Conservation (phyloP, 2,888 invertebrate genomes). For the Drosophila paranaensis region DNA sequence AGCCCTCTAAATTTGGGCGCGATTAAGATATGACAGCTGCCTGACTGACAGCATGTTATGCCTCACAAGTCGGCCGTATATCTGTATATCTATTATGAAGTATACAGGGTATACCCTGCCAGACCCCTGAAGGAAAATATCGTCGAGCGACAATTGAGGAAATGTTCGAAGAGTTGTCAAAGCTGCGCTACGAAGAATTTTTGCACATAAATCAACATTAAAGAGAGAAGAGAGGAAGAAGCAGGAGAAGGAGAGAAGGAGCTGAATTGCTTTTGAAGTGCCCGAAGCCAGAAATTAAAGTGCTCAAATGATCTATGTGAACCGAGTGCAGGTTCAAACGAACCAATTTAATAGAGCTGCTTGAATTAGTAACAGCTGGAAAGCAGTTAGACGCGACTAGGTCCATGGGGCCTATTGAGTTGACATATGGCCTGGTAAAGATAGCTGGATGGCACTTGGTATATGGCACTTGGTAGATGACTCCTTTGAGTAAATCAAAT, state of each 20-base stretch:
- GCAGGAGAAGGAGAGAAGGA: background rate
- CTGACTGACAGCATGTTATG: background rate
- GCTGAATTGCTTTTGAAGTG: background rate
- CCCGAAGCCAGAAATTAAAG: slow-evolving; percentile 33
- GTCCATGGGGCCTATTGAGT: background rate
- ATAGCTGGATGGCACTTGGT: background rate
- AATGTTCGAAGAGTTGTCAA: slow-evolving; percentile 7
- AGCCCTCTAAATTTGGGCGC: slow-evolving; percentile 4
- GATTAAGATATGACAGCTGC: slow-evolving; percentile 40
- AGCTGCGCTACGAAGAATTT: slow-evolving; percentile 25
- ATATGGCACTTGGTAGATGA: background rate
- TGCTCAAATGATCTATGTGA: slow-evolving; percentile 28
- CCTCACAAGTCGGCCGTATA: background rate
- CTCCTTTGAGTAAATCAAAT: background rate
- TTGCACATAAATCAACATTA: slow-evolving; percentile 49
- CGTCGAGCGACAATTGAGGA: slow-evolving; percentile 1
- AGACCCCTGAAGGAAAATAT: background rate
- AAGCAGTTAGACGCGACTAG: background rate
- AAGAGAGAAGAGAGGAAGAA: background rate
- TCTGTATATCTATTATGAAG: too few relatives aligned
- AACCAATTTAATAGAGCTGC: slow-evolving; percentile 1
- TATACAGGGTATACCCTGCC: background rate
- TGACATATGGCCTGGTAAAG: background rate
- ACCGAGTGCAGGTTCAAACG: background rate
- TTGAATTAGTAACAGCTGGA: background rate